Conservation (phyloP, 2,113 vertebrate genomes). For the Eubucco bourcierii region DNA sequence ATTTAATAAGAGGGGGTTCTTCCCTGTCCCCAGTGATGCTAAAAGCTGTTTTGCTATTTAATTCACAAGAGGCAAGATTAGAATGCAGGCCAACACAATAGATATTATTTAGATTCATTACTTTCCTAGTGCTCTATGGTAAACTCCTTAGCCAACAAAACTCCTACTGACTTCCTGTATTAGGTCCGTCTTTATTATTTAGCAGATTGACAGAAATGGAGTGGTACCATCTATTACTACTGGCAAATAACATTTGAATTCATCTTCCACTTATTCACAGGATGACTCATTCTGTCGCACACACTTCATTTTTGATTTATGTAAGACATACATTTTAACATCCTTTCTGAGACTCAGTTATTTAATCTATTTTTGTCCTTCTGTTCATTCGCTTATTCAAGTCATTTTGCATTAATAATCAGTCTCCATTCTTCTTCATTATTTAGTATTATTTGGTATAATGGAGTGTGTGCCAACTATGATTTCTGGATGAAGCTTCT, state of each 20-base stretch:
- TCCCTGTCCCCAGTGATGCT: not conserved
- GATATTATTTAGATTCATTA: constrained; percentile 23
- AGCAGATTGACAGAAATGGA: constrained; percentile 45
- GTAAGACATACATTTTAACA: constrained; percentile 60
- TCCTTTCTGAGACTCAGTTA: constrained; percentile 73
- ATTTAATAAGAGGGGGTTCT: not conserved
- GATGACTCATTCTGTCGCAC: constrained; percentile 71
- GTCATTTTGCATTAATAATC: constrained; percentile 73
- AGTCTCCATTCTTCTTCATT: constrained; percentile 67
- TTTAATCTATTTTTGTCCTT: constrained; percentile 74
- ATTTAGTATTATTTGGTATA: constrained; percentile 72
- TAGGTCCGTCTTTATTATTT: constrained; percentile 43
- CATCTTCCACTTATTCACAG: constrained; percentile 63
- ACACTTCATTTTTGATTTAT: constrained; percentile 77
- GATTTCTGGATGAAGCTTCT: constrained; percentile 55
- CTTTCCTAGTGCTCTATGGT: not conserved
- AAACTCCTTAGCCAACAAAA: constrained; percentile 32
- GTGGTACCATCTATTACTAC: constrained; percentile 55
- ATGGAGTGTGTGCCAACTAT: constrained; percentile 62
- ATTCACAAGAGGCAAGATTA: not conserved
- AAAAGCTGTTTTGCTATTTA: not conserved
- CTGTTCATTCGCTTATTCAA: constrained; percentile 63
- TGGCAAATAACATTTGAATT: constrained; percentile 63
- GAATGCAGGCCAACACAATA: constrained; percentile 9
- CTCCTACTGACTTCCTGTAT: constrained; percentile 53